phyloP scores from a whole-genome alignment of 2,797 vertebrate genomes.

The Rhinella marina region DNA sequence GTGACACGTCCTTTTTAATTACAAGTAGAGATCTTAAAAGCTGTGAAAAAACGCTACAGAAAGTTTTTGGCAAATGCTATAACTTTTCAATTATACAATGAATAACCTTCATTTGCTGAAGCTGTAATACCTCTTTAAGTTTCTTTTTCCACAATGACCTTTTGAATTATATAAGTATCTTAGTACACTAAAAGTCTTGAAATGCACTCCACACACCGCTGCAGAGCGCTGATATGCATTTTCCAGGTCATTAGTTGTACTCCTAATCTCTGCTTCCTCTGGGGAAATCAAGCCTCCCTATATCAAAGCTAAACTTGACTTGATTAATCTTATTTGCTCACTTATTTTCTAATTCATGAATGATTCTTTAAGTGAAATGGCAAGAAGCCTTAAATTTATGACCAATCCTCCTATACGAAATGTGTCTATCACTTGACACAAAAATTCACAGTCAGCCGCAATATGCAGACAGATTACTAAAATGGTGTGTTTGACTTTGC shows the following conservation, averaged over 20 bases:
- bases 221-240: conserved; percentile 31
- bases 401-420: neutral
- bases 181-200: neutral
- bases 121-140: neutral
- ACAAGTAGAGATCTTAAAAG: too few relatives aligned
- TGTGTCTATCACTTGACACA: neutral
- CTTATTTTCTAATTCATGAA: conserved; percentile 35
- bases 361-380: conserved; percentile 32
- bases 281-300: conserved; percentile 39
- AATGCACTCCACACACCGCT: neutral
- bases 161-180: neutral
- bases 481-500: neutral
- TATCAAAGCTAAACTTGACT: conserved; percentile 1
- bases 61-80: neutral
- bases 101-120: neutral
- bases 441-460: neutral
- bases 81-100: neutral
- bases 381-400: neutral
- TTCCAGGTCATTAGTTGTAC: conserved; percentile 43
- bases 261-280: conserved; percentile 39
- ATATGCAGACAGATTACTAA: neutral
- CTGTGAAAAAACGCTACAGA: neutral
- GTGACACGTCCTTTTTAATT: too few relatives aligned
- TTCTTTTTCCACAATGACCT: neutral
- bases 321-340: conserved; percentile 45